These are phyloP conservation scores for Steatocranus sp. DNA, from an alignment of 2,797 vertebrate genomes.

Conservation along the genomic window DNA sequence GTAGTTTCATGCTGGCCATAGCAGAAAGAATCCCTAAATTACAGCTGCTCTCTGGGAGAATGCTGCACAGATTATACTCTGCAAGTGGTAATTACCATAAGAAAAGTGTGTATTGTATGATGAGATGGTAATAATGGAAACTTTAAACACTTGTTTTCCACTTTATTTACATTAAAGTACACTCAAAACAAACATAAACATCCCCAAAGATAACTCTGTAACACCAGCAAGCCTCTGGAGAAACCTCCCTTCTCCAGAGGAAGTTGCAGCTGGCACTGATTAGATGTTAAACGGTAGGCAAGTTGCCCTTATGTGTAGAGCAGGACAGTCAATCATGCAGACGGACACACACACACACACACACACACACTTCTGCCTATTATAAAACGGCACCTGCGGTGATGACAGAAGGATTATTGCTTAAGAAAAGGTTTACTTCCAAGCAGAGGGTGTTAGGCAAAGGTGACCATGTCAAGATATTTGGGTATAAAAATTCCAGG, in stretches of 20 bases:
- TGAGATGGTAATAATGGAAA: not conserved
- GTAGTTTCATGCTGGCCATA: not conserved
- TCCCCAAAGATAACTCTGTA: not conserved
- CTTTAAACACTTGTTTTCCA: not conserved
- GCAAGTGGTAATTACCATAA: slow-evolving; percentile 16
- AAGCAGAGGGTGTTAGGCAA: not conserved
- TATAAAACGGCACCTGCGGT: slow-evolving; percentile 36
- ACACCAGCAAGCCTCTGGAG: not conserved
- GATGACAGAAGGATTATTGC: slow-evolving; percentile 38
- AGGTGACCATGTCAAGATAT: not conserved
- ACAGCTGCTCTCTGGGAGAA: slow-evolving; percentile 23
- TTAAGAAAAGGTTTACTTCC: slow-evolving; percentile 1
- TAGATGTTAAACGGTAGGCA: slow-evolving; percentile 34
- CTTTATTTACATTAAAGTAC: not conserved
- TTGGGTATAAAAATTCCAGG: not conserved
- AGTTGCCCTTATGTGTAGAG: not conserved
- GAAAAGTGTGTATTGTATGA: slow-evolving; percentile 26
- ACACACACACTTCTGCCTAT: not conserved
- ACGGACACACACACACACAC: not conserved
- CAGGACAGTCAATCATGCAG: not conserved
- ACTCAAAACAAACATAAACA: not conserved
- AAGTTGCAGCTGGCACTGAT: slow-evolving; percentile 12
- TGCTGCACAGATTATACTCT: not conserved
- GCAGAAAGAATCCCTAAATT: slow-evolving; percentile 39
- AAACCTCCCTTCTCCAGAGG: not conserved